Evolutionary conservation across 2,113 vertebrate genomes (phyloP).

Genomic region (Rissa tridactyla): DNA sequence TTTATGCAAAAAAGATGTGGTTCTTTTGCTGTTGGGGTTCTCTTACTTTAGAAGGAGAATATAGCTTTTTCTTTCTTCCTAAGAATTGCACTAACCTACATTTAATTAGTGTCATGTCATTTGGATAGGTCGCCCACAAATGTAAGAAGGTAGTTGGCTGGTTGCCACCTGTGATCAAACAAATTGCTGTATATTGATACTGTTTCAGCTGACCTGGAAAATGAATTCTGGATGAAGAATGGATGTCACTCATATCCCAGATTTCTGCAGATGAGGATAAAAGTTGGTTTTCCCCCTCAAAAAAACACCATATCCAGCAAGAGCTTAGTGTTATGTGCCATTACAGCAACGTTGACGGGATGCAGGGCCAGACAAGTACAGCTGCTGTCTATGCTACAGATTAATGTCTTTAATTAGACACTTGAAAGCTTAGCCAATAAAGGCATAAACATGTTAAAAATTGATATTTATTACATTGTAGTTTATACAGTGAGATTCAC

Average conservation of each 20-base stretch:
- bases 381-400: slow-evolving; percentile 14
- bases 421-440: slow-evolving; percentile 10
- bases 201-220: not conserved
- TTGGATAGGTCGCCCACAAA: not conserved
- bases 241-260: not conserved
- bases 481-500: not conserved
- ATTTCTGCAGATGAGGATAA: not conserved
- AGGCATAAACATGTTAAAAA: slow-evolving; percentile 30
- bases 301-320: not conserved
- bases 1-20: not conserved
- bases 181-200: not conserved
- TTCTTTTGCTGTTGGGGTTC: not conserved
- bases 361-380: not conserved
- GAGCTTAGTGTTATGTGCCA: not conserved
- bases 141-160: not conserved
- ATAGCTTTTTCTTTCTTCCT: not conserved
- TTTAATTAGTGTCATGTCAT: not conserved
- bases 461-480: not conserved
- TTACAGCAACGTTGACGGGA: not conserved
- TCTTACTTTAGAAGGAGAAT: not conserved
- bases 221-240: not conserved
- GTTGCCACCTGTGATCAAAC: not conserved
- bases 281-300: not conserved
- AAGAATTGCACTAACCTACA: not conserved
- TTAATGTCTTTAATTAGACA: slow-evolving; percentile 50